Evolutionary conservation across 2,888 invertebrate species (phyloP), one percentile per base, ranked within the genome.

Genomic region (Taenaris catops): DNA sequence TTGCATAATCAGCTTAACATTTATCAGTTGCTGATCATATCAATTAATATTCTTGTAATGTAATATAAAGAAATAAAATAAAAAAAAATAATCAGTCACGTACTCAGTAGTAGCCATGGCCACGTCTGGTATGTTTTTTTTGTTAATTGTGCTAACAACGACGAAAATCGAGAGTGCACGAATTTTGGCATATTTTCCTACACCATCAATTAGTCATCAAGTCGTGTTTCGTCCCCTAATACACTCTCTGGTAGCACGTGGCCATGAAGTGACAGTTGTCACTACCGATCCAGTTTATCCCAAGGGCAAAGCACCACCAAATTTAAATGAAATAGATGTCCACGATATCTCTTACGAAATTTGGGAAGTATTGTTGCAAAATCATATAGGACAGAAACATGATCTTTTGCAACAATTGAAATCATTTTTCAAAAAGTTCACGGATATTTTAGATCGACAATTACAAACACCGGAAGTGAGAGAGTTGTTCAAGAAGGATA

Each of bases 251-350:
- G 58, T 55, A 1, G 49, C 43, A 19, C 51, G 63, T 8, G 83
- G 83, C 1, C 84, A 87, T 41, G 56, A 80, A 26, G 38, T 84
- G 0, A 59, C 62, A 0, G 51, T 76, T 0, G 34, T 74, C 1
- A 73, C 81, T 0, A 29, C 80, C 2, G 41, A 73, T 37, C 72
- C 74, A 0, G 50, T 43, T 1, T 48, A 49, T 24, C 34, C 44
- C 4, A 68, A 72, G 10, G 68, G 81, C 1, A 12, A 51, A 23
- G 6, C 55, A 2, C 51, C 74, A 1, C 27, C 43, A 1, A 73
- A 71, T 36, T 32, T 70, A 0, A 69, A 57, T 8, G 63, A 73
- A 53, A 68, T 74, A 0, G 63, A 70, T 38, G 44, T 69, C 0
- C 63, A 65, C 4, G 57, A 67, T 8, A 7, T 59, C 5, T 67